Percentiles rank a stretch among this genome's conserved stretches.
Evolutionary conservation across 2,113 vertebrate species (phyloP).

Genomic region (Andinoacara biseriatus): DNA sequence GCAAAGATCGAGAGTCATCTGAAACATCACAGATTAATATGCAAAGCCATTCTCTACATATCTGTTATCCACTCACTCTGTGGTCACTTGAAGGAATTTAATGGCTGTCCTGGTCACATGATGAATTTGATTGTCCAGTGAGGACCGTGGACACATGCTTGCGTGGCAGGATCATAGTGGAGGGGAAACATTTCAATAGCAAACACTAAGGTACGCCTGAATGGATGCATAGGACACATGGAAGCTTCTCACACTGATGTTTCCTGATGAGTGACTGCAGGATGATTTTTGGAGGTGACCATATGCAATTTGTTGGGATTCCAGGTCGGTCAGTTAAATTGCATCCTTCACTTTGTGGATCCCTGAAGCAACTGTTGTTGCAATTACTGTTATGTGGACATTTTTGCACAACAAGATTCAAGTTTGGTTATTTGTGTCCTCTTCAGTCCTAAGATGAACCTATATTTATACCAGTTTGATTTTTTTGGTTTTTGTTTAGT

Average conservation of each 20-base stretch:
- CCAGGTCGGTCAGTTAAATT: conserved; percentile 13
- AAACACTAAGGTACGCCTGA: background rate
- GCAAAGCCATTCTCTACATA: conserved; percentile 53
- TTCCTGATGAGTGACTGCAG: background rate
- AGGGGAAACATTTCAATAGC: background rate
- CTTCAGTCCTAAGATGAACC: conserved; percentile 53
- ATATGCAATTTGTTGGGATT: conserved; percentile 53
- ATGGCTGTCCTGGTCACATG: background rate
- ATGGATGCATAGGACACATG: background rate
- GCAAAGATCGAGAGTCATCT: background rate
- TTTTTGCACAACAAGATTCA: conserved; percentile 41
- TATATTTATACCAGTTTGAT: conserved; percentile 75
- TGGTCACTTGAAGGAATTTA: background rate
- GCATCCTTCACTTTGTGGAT: conserved; percentile 23
- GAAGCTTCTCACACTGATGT: background rate
- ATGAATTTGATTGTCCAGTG: background rate
- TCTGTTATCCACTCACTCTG: conserved; percentile 16
- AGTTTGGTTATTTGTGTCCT: conserved; percentile 19
- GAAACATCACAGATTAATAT: conserved; percentile 54
- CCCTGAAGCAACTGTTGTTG: conserved; percentile 27
- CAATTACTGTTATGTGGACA: conserved; percentile 23
- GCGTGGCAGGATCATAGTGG: background rate
- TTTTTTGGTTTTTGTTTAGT: conserved; percentile 64
- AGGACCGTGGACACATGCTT: fast-evolving
- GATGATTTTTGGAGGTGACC: conserved; percentile 22